Percentiles rank a stretch among this genome's conserved stretches.
These are phyloP conservation scores for Cacoxenus indagator DNA, from an alignment of 2,888 invertebrate genomes.

Conservation along the genomic window DNA sequence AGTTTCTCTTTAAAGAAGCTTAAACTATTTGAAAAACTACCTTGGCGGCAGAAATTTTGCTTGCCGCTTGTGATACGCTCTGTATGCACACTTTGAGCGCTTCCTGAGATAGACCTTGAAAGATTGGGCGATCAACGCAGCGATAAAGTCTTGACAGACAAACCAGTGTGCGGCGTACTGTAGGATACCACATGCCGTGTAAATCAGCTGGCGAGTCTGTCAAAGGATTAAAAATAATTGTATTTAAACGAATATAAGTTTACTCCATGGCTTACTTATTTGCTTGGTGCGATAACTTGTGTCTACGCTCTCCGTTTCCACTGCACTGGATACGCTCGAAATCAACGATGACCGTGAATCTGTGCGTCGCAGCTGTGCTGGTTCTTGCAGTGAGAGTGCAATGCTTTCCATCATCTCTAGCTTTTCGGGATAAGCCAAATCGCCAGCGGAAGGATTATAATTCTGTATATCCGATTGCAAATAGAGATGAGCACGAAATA, in stretches of 20 bases:
- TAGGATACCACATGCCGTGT: constrained; percentile 99
- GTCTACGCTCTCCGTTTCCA: constrained; percentile 79
- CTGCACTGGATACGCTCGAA: constrained; percentile 78
- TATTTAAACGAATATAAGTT: neutral
- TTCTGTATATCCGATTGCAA: constrained; percentile 90
- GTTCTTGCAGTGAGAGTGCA: constrained; percentile 76
- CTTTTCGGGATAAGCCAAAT: constrained; percentile 98
- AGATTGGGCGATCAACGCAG: constrained; percentile 94
- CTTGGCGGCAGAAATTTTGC: constrained; percentile 82
- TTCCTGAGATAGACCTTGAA: constrained; percentile 97
- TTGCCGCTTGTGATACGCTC: constrained; percentile 86
- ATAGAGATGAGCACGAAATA: constrained; percentile 95
- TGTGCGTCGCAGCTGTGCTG: constrained; percentile 74
- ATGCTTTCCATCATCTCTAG: constrained; percentile 96
- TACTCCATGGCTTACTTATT: constrained; percentile 58
- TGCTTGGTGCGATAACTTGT: constrained; percentile 62
- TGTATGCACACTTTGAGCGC: constrained; percentile 92
- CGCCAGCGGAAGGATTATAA: constrained; percentile 92
- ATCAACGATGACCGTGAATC: constrained; percentile 79
- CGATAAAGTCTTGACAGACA: constrained; percentile 90
- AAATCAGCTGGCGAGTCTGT: constrained; percentile 91
- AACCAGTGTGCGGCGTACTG: constrained; percentile 92
- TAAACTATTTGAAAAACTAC: no score
- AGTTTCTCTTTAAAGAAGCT: no score
- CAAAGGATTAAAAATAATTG: neutral